Percentiles rank a stretch among this genome's conserved stretches.
phyloP scores from a whole-genome alignment of 2,888 invertebrate species.

The Synergus japonicus region DNA sequence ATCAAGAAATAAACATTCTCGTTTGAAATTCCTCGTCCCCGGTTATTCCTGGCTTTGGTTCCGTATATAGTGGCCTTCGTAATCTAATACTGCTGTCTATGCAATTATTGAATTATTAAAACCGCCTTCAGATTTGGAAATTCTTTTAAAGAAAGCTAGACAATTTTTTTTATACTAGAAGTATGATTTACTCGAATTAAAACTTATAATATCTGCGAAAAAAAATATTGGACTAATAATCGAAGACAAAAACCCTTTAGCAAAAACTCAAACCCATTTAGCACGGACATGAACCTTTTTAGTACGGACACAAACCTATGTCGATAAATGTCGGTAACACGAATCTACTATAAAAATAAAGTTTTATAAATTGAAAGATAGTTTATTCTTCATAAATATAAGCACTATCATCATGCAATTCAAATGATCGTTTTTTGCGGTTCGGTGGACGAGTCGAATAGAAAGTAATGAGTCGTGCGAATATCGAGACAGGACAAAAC shows the following conservation, averaged over 20 bases:
- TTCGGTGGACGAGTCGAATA: constrained; percentile 9
- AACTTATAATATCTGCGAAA: not conserved
- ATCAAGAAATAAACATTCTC: constrained; percentile 4
- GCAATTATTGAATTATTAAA: constrained; percentile 10
- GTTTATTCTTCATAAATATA: not conserved
- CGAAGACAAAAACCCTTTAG: not conserved
- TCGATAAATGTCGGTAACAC: not conserved
- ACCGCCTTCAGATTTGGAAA: not conserved
- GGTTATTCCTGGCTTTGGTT: constrained; percentile 35
- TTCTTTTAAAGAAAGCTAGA: not conserved
- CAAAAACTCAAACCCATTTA: not conserved
- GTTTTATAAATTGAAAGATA: not conserved
- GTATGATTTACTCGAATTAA: not conserved
- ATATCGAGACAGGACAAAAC: constrained; percentile 35
- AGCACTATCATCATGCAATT: not conserved
- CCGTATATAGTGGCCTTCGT: constrained; percentile 20
- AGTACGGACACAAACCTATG: not conserved
- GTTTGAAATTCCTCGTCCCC: constrained; percentile 29
- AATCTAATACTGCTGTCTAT: constrained; percentile 30
- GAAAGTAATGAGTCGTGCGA: constrained; percentile 37
- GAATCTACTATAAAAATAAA: not conserved
- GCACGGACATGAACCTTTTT: not conserved
- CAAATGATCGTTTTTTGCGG: not conserved
- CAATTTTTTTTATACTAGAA: not conserved
- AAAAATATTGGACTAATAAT: not conserved